Base-by-base conservation (phyloP, 2,888 invertebrate species). In the Balanococcus diminutus region DNA sequence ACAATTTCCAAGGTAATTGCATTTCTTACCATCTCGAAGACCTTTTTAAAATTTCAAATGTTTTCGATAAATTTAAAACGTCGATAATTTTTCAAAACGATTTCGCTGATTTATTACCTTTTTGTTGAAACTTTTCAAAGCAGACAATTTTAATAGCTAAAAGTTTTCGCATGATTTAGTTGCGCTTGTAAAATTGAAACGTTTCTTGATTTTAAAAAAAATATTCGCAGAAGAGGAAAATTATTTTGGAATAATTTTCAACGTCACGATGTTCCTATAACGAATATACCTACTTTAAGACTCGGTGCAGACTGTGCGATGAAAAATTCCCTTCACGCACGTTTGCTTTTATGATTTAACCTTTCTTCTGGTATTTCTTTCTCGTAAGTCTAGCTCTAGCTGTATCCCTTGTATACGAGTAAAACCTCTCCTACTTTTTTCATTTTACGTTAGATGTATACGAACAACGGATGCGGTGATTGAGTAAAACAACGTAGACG, bases 11-110 rank as follows among this genome's bases (percentile, higher is more conserved):
- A 46, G 14, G 61, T 61, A 61, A 61, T 61, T 61, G 61, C 61
- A 61, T 61, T 61, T 61, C 25, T 36, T 36, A 8, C 36, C 36
- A 5, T 36, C 46, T n/a, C 46, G 46, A n/a, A 46, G 46, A n/a
- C 4, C 11, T 6, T 61, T 19, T 61, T 61, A 61, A 25, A 19
- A 61, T 61, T 25, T 61, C 6, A 61, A 22, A 25, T 25, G 25
- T 61, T 61, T 61, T 25, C 61, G 61, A 61, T 61, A 61, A 61
- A 61, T 61, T 61, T 61, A 11, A 61, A 61, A 61, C 61, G 61
- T 61, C 61, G 61, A 61, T 61, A 61, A 61, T 61, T 61, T 61
- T 61, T 61, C 61, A 19, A 61, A 61, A 61, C 61, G 61, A 61
- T 61, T 25, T 19, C 46, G 39, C 6, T 61, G 61, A 61, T 61